Conservation (phyloP, 1,140 invertebrate species). For the Goniozus legneri region DNA sequence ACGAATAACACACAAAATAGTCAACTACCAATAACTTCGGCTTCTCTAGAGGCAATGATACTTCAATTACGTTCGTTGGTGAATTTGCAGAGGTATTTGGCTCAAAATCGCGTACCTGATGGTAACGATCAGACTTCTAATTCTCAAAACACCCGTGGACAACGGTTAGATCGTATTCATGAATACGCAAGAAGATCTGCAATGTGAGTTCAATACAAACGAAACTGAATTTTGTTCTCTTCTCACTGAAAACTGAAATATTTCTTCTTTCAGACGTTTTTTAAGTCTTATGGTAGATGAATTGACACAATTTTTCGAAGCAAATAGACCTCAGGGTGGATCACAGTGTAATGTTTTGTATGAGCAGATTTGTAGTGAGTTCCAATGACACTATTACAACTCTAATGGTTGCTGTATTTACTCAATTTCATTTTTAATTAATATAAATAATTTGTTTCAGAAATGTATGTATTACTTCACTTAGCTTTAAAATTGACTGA, state of each 20-base stretch:
- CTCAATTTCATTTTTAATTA: not conserved
- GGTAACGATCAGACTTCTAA: constrained; percentile 18
- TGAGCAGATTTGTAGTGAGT: constrained; percentile 39
- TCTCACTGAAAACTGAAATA: too few species aligned
- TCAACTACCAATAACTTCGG: constrained; percentile 17
- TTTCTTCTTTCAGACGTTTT: constrained; percentile 33
- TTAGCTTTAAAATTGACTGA: constrained; percentile 47
- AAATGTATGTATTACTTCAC: constrained; percentile 40
- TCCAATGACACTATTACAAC: not conserved
- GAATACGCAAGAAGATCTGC: too few species aligned
- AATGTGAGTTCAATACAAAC: too few species aligned
- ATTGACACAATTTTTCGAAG: constrained; percentile 46
- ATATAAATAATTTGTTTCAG: constrained; percentile 25
- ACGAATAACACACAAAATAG: constrained; percentile 14
- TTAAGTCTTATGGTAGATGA: constrained; percentile 45
- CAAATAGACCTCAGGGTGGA: constrained; percentile 29
- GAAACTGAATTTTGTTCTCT: constrained; percentile 5
- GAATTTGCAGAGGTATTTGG: constrained; percentile 29
- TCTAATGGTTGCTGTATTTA: not conserved
- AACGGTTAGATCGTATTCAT: too few species aligned
- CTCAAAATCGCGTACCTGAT: constrained; percentile 19
- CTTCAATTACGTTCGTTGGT: constrained; percentile 34
- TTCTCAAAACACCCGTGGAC: too few species aligned
- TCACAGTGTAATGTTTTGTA: constrained; percentile 31
- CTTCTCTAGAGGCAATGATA: constrained; percentile 36